These are phyloP conservation scores for Neogale vison DNA, from an alignment of 2,113 vertebrate species.

Conservation along the genomic window DNA sequence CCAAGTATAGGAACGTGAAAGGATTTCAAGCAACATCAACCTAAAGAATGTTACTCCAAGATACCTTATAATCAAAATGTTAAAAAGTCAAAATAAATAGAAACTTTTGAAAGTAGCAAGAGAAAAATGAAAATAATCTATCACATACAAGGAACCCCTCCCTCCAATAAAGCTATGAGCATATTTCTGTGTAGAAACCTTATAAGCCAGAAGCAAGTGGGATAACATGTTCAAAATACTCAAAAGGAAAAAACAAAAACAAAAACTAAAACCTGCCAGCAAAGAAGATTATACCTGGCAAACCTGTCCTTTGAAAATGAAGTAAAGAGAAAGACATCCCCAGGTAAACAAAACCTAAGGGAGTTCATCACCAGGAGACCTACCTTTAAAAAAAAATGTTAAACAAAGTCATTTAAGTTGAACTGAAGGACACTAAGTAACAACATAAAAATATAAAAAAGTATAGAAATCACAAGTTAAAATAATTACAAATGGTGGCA, in stretches of 20 bases:
- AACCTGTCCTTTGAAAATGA: not conserved
- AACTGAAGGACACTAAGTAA: not conserved
- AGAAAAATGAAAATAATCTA: not conserved
- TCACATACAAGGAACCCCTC: not conserved
- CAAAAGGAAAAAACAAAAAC: not conserved
- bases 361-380: not conserved
- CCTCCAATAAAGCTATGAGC: not conserved
- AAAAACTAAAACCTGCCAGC: no score
- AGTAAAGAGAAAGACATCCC: not conserved
- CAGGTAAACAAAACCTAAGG: not conserved
- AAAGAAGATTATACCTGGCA: not conserved
- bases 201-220: not conserved
- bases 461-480: not conserved
- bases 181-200: not conserved
- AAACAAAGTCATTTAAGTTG: not conserved
- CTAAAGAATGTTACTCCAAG: not conserved
- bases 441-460: not conserved
- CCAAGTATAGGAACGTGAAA: not conserved
- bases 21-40: not conserved
- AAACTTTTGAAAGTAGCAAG: not conserved
- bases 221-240: not conserved
- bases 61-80: not conserved
- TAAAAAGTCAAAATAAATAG: not conserved
- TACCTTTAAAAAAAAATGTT: not conserved
- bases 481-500: not conserved